Conservation (phyloP, 2,113 vertebrate genomes). For the Corydoras maculifer region DNA sequence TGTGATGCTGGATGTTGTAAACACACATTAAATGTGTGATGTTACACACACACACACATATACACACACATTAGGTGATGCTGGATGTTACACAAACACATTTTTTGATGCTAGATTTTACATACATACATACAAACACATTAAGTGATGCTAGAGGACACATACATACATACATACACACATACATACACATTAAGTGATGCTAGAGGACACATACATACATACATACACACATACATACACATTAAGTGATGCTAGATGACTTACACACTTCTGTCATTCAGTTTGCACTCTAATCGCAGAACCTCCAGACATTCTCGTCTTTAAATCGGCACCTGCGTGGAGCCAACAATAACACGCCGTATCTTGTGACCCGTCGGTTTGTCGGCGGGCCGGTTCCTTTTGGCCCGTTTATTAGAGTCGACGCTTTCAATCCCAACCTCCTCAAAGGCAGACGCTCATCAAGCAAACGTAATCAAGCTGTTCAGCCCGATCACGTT, state of each 20-base stretch:
- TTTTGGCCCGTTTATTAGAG: constrained; percentile 51
- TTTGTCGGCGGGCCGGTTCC: constrained; percentile 39
- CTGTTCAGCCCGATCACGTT: background rate
- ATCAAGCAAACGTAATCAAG: constrained; percentile 24
- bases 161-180: too few species aligned
- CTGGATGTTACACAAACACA: too few species aligned
- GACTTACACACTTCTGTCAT: constrained; percentile 9
- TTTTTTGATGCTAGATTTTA: too few species aligned
- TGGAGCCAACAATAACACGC: constrained; percentile 54
- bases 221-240: constrained; percentile 19
- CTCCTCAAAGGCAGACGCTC: constrained; percentile 5
- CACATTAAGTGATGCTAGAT: constrained; percentile 30
- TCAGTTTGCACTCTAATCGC: constrained; percentile 46
- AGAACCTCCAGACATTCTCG: constrained; percentile 23
- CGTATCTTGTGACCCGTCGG: constrained; percentile 55
- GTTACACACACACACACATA: too few species aligned
- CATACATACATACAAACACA: too few species aligned
- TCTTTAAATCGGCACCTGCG: constrained; percentile 35
- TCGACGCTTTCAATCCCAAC: constrained; percentile 52
- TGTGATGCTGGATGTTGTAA: too few species aligned
- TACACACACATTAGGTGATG: too few species aligned
- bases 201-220: background rate
- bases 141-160: too few species aligned
- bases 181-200: background rate
- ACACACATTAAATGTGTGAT: background rate